A percentile compares a stretch with the other conserved stretches of the same genome.
Conservation (phyloP, 2,888 invertebrate genomes). For the Tinea pellionella region DNA sequence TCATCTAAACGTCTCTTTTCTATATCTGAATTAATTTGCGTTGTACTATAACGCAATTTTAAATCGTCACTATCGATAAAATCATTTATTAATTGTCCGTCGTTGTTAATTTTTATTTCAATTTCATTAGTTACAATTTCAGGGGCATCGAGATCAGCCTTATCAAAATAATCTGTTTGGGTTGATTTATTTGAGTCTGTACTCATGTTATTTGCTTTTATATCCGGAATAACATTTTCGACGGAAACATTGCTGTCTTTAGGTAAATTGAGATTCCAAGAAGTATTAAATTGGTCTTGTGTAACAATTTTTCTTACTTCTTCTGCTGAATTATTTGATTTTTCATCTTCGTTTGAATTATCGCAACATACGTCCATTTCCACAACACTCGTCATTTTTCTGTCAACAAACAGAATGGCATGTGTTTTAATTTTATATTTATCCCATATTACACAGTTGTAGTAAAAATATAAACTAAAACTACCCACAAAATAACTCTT, state of each 20-base stretch:
- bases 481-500: neutral
- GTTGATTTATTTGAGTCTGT: neutral
- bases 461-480: neutral
- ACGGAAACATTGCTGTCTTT: slow-evolving; percentile 32
- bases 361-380: neutral
- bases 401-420: neutral
- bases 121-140: neutral
- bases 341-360: neutral
- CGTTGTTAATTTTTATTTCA: neutral
- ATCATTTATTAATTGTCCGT: neutral
- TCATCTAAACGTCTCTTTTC: neutral
- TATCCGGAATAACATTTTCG: neutral
- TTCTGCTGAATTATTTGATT: slow-evolving; percentile 37
- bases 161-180: slow-evolving; percentile 9
- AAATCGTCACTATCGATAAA: neutral
- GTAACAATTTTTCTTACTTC: slow-evolving; percentile 38
- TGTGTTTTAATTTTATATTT: neutral
- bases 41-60: neutral
- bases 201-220: neutral
- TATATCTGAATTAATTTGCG: neutral
- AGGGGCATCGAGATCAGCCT: neutral
- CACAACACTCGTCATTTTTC: neutral
- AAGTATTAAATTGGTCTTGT: slow-evolving; percentile 32
- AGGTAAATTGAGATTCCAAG: slow-evolving; percentile 41
- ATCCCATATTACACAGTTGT: too few relatives aligned